phyloP scores from a whole-genome alignment of 2,797 vertebrate genomes.

The Yasuhikotakia modesta region DNA sequence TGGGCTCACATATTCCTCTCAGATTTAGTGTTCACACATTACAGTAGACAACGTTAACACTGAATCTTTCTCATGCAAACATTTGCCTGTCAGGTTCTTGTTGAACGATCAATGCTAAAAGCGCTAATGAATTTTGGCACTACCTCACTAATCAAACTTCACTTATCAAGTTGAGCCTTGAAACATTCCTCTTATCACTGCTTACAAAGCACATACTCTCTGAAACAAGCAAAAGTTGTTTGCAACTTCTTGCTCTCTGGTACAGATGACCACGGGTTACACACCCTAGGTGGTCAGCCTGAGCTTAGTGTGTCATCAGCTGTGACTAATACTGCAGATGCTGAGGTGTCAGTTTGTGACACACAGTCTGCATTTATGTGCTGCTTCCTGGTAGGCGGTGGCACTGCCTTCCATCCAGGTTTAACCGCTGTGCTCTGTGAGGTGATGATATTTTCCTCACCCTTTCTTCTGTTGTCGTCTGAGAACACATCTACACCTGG shows the following conservation, averaged over 20 bases:
- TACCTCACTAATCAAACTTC: neutral
- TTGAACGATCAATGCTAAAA: neutral
- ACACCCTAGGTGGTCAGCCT: conserved; percentile 32
- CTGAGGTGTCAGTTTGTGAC: conserved; percentile 27
- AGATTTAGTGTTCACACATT: neutral
- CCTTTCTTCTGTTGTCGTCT: neutral
- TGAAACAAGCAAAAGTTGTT: neutral
- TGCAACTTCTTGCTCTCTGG: neutral
- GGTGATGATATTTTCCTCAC: neutral
- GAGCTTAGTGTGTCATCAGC: conserved; percentile 1
- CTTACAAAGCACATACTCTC: neutral
- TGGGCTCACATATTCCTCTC: neutral
- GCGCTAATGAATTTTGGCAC: neutral
- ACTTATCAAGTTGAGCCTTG: neutral
- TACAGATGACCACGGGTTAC: neutral
- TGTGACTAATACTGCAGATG: conserved; percentile 42
- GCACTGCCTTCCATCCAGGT: neutral
- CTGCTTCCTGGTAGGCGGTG: conserved; percentile 28
- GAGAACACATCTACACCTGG: neutral
- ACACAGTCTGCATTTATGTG: conserved; percentile 32
- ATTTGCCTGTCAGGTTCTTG: neutral
- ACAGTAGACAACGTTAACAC: too few relatives aligned
- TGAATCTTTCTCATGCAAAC: neutral
- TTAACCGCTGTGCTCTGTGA: neutral
- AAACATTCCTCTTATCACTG: neutral